Percentiles rank a stretch among this genome's conserved stretches.
Evolutionary conservation across 1,140 invertebrate species (phyloP).

Genomic region (Drosophila navojoa): DNA sequence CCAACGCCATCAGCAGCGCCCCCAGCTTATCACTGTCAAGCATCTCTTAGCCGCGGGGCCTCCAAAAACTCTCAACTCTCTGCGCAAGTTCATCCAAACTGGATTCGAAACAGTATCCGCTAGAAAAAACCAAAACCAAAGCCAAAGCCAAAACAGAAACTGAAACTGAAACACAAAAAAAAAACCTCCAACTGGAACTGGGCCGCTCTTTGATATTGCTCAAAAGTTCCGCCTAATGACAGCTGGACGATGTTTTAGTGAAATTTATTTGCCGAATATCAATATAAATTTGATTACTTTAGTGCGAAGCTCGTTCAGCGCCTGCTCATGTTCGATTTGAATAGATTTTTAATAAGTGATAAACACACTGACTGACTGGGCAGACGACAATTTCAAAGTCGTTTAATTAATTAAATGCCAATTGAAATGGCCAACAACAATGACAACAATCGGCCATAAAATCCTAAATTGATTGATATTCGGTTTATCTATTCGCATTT

Average conservation of each 20-base stretch:
- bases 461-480: conserved; percentile 74
- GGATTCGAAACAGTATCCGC: conserved; percentile 43
- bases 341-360: conserved; percentile 79
- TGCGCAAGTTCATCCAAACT: conserved; percentile 20
- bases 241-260: conserved; percentile 55
- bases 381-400: conserved; percentile 75
- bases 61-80: not conserved
- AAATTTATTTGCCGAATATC: conserved; percentile 76
- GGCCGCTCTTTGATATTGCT: conserved; percentile 17
- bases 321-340: conserved; percentile 50
- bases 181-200: conserved; percentile 33
- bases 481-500: conserved; percentile 11
- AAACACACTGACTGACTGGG: conserved; percentile 54
- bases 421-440: conserved; percentile 64
- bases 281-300: conserved; percentile 68
- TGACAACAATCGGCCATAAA: conserved; percentile 50
- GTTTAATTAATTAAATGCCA: conserved; percentile 80
- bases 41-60: conserved; percentile 53
- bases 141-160: conserved; percentile 41
- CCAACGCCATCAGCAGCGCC: conserved; percentile 74
- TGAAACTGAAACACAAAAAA: conserved; percentile 15
- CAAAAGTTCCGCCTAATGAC: conserved; percentile 23
- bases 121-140: not conserved
- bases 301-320: not conserved
- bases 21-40: conserved; percentile 72